A percentile compares a stretch with the other conserved stretches of the same genome.
Evolutionary conservation across 2,113 vertebrate species (phyloP).

Genomic region (Misgurnus mizolepis): DNA sequence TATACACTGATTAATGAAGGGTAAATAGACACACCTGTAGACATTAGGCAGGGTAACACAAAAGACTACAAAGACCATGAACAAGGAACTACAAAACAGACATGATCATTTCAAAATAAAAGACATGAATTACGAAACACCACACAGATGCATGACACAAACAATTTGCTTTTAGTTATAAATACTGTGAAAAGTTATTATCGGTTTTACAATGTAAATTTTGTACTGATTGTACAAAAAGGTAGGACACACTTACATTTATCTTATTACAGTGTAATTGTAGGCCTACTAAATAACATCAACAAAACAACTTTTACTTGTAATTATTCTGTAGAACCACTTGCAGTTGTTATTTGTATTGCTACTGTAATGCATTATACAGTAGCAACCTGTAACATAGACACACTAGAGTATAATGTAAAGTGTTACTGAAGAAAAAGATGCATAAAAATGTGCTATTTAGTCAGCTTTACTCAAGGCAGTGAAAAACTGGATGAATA

Average conservation of each 20-base stretch:
- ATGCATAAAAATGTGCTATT: not conserved
- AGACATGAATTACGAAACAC: too few species aligned
- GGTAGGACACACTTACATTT: not conserved
- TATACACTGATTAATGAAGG: too few species aligned
- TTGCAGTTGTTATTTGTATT: not conserved
- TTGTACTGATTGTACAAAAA: too few species aligned
- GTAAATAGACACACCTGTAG: too few species aligned
- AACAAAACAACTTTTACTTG: not conserved
- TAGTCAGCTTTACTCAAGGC: not conserved
- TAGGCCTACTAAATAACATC: not conserved
- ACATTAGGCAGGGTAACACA: too few species aligned
- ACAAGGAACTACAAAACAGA: too few species aligned
- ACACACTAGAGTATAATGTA: not conserved
- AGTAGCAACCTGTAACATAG: not conserved
- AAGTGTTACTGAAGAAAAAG: not conserved
- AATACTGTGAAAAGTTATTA: not conserved
- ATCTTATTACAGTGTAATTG: not conserved
- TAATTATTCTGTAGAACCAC: too few species aligned
- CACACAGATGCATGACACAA: too few species aligned
- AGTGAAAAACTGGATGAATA: constrained; percentile 4
- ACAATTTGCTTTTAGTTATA: not conserved
- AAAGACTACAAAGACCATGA: too few species aligned
- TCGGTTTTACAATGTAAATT: not conserved
- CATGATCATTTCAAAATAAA: too few species aligned
- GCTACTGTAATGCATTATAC: not conserved